Percentiles rank a stretch among this genome's conserved stretches.
These are phyloP conservation scores for Tenebrosternarchus preto DNA, from an alignment of 2,113 vertebrate genomes.

Conservation along the genomic window DNA sequence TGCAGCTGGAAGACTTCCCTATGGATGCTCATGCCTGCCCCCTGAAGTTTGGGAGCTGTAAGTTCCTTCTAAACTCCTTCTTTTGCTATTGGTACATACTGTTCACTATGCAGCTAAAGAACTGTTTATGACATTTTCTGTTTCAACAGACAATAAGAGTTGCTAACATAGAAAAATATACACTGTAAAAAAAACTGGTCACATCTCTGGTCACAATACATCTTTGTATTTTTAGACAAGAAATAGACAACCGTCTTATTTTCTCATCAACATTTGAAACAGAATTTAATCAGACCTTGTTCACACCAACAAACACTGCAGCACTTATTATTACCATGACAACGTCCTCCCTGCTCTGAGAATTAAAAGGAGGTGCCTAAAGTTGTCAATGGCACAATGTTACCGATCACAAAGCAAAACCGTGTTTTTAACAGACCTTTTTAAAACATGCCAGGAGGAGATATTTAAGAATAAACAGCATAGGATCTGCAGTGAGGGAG, in stretches of 20 bases:
- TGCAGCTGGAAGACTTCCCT: conserved; percentile 97
- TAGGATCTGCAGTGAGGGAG: neutral
- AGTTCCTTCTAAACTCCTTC: conserved; percentile 69
- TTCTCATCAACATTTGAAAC: too few species aligned
- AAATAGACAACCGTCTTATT: too few species aligned
- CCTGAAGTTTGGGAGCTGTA: conserved; percentile 97
- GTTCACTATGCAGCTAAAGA: neutral
- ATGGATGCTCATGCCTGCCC: conserved; percentile 98
- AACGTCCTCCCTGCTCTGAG: too few species aligned
- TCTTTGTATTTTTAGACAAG: too few species aligned
- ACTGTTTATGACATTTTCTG: neutral
- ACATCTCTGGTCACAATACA: neutral
- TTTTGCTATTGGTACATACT: neutral
- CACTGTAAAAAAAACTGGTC: neutral
- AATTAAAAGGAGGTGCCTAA: too few species aligned
- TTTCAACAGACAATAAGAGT: neutral
- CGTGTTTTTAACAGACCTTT: neutral
- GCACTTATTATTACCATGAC: too few species aligned
- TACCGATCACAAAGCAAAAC: neutral
- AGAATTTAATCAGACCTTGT: too few species aligned
- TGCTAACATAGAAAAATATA: neutral
- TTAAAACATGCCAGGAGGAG: neutral
- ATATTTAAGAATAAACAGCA: neutral
- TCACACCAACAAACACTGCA: too few species aligned
- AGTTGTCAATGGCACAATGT: too few species aligned